Evolutionary conservation across 2,113 vertebrate species (phyloP).

Genomic region (Diadophis punctatus): DNA sequence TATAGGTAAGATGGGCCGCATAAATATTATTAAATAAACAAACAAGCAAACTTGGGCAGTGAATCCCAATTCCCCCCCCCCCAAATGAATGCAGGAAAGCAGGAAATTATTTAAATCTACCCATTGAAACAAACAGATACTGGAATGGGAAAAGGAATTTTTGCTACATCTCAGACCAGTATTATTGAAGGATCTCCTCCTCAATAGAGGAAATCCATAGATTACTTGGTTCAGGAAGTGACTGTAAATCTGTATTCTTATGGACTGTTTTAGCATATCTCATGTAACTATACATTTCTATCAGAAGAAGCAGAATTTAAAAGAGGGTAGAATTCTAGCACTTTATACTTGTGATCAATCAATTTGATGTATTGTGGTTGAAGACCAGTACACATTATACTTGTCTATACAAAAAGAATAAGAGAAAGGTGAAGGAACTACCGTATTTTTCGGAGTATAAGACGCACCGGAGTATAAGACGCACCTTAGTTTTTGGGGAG

Average conservation of each 20-base stretch:
- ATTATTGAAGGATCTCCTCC: neutral
- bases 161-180: neutral
- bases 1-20: neutral
- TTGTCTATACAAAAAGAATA: neutral
- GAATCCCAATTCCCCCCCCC: neutral
- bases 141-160: neutral
- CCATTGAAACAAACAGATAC: neutral
- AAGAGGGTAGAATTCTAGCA: neutral
- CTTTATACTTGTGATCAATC: neutral
- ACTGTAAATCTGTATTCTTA: neutral
- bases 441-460: too few species aligned
- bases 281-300: neutral
- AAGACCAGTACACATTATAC: neutral
- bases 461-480: too few species aligned
- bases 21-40: neutral
- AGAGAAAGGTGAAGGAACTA: neutral
- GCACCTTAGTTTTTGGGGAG: too few species aligned
- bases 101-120: neutral
- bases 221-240: neutral
- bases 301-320: neutral
- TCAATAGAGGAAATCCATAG: neutral
- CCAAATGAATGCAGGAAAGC: neutral
- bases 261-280: neutral
- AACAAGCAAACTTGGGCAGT: neutral
- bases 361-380: neutral